A percentile compares a stretch with the other conserved stretches of the same genome.
phyloP scores from a whole-genome alignment of 2,797 vertebrate genomes.

The Sebastes iracundus region DNA sequence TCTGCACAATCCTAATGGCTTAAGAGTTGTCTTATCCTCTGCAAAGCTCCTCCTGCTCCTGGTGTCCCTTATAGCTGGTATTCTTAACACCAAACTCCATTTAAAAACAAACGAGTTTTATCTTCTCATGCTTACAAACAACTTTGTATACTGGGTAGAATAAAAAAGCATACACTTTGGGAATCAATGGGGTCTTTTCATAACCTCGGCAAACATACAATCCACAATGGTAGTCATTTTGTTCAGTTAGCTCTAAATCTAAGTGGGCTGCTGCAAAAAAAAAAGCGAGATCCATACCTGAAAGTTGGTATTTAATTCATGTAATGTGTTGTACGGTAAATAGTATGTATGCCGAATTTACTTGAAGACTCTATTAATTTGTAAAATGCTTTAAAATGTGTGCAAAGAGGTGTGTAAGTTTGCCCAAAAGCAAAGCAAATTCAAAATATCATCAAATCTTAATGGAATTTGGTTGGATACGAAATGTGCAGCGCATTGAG shows the following conservation, averaged over 20 bases:
- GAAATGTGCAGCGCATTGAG: no score
- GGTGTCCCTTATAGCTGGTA: not conserved
- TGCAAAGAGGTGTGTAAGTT: accelerated
- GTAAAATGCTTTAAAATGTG: accelerated
- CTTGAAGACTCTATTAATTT: accelerated
- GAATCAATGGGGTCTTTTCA: not conserved
- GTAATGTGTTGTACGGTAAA: accelerated
- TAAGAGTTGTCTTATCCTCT: constrained; percentile 4
- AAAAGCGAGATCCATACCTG: not conserved
- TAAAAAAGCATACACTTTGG: accelerated
- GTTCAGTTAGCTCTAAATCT: not conserved
- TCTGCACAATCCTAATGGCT: not conserved
- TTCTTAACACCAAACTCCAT: not conserved
- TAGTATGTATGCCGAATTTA: constrained; percentile 16
- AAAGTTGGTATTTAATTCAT: not conserved
- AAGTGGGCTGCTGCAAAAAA: not conserved
- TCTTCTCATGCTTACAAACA: no score
- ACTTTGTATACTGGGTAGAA: not conserved
- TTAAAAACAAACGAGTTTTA: not conserved
- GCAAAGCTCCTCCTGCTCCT: constrained; percentile 19
- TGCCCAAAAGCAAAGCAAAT: no score
- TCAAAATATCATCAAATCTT: no score
- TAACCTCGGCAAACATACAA: not conserved
- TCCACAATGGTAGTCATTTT: not conserved
- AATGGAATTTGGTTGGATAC: no score